Conservation (phyloP, 2,888 invertebrate genomes). For the Hecatera dysodea region DNA sequence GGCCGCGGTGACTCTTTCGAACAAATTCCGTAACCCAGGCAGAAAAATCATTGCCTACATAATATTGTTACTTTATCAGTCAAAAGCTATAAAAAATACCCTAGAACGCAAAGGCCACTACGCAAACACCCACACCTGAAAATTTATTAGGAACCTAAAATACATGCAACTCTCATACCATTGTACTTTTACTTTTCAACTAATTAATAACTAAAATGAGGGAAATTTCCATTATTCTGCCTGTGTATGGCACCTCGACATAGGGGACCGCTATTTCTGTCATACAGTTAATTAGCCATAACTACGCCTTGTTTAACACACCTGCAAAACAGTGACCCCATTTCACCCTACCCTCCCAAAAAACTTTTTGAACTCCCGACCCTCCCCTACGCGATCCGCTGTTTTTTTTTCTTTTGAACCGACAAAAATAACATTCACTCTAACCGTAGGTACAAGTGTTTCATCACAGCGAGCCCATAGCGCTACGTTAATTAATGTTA, state of each 20-base stretch:
- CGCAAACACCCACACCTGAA: too few species aligned
- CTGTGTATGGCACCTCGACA: not conserved
- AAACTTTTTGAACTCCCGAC: slow-evolving; percentile 14
- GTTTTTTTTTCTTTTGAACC: not conserved
- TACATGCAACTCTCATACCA: too few species aligned
- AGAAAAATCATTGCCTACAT: too few species aligned
- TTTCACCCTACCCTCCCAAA: not conserved
- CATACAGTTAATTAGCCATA: slow-evolving; percentile 10
- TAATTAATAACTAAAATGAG: not conserved
- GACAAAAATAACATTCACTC: not conserved
- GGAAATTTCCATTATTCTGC: not conserved
- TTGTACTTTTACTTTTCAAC: not conserved
- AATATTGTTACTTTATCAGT: too few species aligned
- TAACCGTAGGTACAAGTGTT: not conserved
- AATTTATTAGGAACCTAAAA: too few species aligned
- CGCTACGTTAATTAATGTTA: slow-evolving; percentile 41
- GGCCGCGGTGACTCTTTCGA: too few species aligned
- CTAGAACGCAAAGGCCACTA: too few species aligned
- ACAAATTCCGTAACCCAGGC: too few species aligned
- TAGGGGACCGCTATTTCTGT: not conserved
- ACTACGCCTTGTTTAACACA: slow-evolving; percentile 40
- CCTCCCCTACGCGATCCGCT: not conserved
- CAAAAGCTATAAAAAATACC: too few species aligned
- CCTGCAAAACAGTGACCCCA: slow-evolving; percentile 33
- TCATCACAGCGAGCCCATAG: not conserved